Evolutionary conservation across 2,113 vertebrate genomes (phyloP), one percentile per base, ranked within the genome.

Genomic region (Corythaixoides concolor): DNA sequence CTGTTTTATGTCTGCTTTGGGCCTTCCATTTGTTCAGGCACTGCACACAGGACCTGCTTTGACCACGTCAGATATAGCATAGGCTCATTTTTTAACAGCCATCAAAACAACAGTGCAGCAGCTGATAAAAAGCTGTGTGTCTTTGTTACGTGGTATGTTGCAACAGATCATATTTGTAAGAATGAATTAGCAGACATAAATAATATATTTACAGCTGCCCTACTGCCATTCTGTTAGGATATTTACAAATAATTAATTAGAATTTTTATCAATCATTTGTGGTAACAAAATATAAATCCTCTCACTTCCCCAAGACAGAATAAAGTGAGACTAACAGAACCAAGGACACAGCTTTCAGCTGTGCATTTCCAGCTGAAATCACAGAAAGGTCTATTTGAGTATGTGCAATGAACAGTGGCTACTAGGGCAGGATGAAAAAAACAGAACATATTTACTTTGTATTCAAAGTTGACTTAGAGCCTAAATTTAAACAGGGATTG

Each of bases 1-100:
- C 90, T 97, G 94, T 78, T 98, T 98, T 97, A 97, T 95, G 64
- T 97, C 94, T 97, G 94, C 96, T 97, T 85, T 87, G 96, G 97
- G 95, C 84, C 77, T 83, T 94, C 95, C 82, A 67, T 94, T 96
- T 94, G 96, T 96, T 77, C 78, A 95, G 74, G 23, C 43, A n/a
- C 39, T 86, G 74, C 84, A 80, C 79, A 75, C 52, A 86, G 93
- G 95, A 85, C 94, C 93, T 92, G 78, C 95, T 97, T 91, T 93
- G 94, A 49, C 84, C 82, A 89, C 26, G 14, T 66, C 94, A 88
- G 86, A 27, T 66, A 68, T 32, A 88, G 88, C 84, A 78, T 58
- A 93, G 67, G 50, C 15, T 85, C 21, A 15, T 12, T 69, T 91
- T 77, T 67, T 52, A 88, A 50, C 32, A 95, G 50, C 72, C 45